A percentile compares a stretch with the other conserved stretches of the same genome.
Conservation (phyloP, 2,113 vertebrate genomes). For the Symphodus melops region DNA sequence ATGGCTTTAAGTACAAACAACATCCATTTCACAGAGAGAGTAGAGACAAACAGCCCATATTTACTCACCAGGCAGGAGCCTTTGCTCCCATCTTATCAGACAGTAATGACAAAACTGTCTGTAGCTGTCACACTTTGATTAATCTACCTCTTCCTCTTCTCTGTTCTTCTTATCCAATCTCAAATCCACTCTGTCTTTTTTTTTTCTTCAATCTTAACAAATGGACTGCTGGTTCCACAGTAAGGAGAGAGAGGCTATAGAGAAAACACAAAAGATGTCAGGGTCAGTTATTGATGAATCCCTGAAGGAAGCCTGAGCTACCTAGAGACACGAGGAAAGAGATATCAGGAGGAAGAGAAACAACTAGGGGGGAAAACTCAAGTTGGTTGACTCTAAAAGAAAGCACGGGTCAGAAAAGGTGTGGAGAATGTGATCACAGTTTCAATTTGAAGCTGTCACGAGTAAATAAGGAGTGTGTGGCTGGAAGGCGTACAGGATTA, state of each 20-base stretch:
- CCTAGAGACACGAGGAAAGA: conserved; percentile 33
- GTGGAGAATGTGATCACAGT: conserved; percentile 80
- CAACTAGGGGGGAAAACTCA: conserved; percentile 13
- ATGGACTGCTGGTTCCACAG: conserved; percentile 52
- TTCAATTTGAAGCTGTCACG: conserved; percentile 78
- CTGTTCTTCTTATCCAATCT: conserved; percentile 67
- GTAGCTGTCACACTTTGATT: conserved; percentile 69
- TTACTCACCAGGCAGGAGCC: conserved; percentile 40
- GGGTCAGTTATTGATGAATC: conserved; percentile 64
- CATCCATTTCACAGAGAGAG: conserved; percentile 1
- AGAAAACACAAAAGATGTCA: conserved; percentile 56
- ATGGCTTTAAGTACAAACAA: conserved; percentile 10
- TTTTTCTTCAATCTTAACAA: conserved; percentile 52
- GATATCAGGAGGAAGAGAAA: conserved; percentile 42
- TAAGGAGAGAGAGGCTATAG: conserved; percentile 13
- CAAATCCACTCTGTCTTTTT: conserved; percentile 53
- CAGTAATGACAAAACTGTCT: conserved; percentile 66
- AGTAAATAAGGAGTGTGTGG: conserved; percentile 72
- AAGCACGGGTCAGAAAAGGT: conserved; percentile 42
- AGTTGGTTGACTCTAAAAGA: conserved; percentile 23
- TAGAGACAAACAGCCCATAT: conserved; percentile 36
- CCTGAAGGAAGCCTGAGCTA: conserved; percentile 28
- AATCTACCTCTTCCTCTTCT: conserved; percentile 61
- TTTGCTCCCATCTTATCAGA: conserved; percentile 44
- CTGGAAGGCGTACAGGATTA: conserved; percentile 65